Conservation (phyloP, 2,797 vertebrate species). For the Pangasius mekongensis region DNA sequence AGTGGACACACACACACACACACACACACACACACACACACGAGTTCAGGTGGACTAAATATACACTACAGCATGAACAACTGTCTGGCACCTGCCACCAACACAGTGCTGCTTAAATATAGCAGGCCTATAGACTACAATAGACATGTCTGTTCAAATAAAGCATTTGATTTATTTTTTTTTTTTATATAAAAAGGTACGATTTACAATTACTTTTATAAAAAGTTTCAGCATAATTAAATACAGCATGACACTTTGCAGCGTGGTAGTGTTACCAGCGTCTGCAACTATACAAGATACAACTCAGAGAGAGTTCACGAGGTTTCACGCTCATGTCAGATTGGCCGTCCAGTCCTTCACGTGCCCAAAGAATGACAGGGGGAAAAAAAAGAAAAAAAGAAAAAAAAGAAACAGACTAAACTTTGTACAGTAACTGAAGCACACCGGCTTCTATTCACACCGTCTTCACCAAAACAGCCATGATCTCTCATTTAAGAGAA, state of each 20-base stretch:
- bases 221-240: constrained; percentile 99
- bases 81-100: constrained; percentile 21
- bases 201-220: constrained; percentile 99
- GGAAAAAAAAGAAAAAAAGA: constrained; percentile 56
- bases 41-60: constrained; percentile 25
- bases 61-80: not conserved
- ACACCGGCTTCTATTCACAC: constrained; percentile 88
- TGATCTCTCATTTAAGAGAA: constrained; percentile 85
- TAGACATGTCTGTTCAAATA: constrained; percentile 77
- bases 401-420: constrained; percentile 77
- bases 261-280: constrained; percentile 76
- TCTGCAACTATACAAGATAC: constrained; percentile 96
- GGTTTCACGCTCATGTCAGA: constrained; percentile 81
- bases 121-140: constrained; percentile 36
- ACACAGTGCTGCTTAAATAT: not conserved
- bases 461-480: constrained; percentile 91
- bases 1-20: not conserved
- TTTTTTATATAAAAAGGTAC: constrained; percentile 87
- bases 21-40: not conserved
- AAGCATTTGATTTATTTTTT: constrained; percentile 95
- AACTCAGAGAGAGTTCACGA: constrained; percentile 87
- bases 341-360: constrained; percentile 89
- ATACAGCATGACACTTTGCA: constrained; percentile 98
- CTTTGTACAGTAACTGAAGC: constrained; percentile 88
- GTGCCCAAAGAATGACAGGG: constrained; percentile 81